phyloP scores from a whole-genome alignment of 2,113 vertebrate genomes.

The Malaclemys terrapin region DNA sequence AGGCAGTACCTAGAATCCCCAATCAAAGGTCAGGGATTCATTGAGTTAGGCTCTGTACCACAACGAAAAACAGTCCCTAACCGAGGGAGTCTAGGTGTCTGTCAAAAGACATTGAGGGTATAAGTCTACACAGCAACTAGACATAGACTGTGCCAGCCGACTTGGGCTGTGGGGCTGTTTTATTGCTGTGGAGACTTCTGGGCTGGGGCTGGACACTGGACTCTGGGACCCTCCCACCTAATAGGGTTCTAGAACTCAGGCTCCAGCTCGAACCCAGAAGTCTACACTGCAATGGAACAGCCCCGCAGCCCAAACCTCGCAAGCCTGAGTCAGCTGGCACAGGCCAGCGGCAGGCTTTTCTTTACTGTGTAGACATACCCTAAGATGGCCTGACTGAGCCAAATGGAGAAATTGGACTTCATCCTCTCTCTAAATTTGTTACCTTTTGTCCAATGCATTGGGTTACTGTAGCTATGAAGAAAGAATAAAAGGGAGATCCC shows the following conservation, averaged over 20 bases:
- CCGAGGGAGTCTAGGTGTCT: neutral
- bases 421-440: neutral
- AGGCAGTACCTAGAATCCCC: neutral
- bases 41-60: neutral
- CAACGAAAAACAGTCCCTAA: neutral
- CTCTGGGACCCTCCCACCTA: neutral
- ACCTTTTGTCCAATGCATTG: fast-evolving
- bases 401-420: neutral
- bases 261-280: neutral
- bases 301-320: neutral
- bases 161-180: neutral
- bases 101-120: neutral
- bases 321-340: neutral
- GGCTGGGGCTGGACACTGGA: neutral
- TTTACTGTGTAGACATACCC: neutral
- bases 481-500: neutral
- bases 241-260: neutral
- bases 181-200: neutral
- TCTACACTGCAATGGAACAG: neutral
- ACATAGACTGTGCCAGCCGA: neutral
- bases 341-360: neutral
- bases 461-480: neutral
- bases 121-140: neutral
- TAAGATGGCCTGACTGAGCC: neutral
- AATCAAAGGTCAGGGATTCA: neutral